phyloP scores from a whole-genome alignment of 2,888 invertebrate genomes.

The Xanthorhoe designata region DNA sequence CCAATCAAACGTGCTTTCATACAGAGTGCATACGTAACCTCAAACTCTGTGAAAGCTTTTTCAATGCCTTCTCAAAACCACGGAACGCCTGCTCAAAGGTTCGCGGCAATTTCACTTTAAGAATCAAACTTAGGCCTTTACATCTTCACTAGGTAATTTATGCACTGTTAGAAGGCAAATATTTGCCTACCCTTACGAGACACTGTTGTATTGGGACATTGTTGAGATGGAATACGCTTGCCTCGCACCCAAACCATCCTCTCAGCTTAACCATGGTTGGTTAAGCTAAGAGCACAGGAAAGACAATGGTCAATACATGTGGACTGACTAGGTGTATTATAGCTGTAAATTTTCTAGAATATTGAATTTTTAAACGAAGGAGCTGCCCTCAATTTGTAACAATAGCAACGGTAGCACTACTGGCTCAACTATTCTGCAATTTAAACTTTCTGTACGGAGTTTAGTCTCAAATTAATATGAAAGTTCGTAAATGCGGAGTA shows the following conservation, averaged over 20 bases:
- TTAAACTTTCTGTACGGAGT: constrained; percentile 26
- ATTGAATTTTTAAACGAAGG: constrained; percentile 14
- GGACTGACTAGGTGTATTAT: neutral
- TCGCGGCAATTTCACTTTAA: neutral
- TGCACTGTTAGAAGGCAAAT: too few species aligned
- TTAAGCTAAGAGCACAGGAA: too few species aligned
- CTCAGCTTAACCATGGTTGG: too few species aligned
- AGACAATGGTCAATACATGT: too few species aligned
- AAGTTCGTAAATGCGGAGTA: constrained; percentile 22
- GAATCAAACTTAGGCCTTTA: too few species aligned
- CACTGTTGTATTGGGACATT: too few species aligned
- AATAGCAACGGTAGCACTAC: constrained; percentile 12
- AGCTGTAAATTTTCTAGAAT: neutral
- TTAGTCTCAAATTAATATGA: constrained; percentile 24
- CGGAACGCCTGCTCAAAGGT: constrained; percentile 19
- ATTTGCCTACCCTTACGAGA: too few species aligned
- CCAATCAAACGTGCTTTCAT: constrained; percentile 43
- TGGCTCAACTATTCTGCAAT: constrained; percentile 29
- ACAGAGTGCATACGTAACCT: constrained; percentile 36
- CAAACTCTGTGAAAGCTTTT: constrained; percentile 30
- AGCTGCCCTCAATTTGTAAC: neutral
- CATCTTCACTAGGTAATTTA: too few species aligned
- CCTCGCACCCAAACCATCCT: too few species aligned
- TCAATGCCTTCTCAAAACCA: constrained; percentile 21
- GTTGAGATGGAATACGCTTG: too few species aligned